Evolutionary conservation across 2,888 invertebrate species (phyloP).

Genomic region (Aleiodes alternator): DNA sequence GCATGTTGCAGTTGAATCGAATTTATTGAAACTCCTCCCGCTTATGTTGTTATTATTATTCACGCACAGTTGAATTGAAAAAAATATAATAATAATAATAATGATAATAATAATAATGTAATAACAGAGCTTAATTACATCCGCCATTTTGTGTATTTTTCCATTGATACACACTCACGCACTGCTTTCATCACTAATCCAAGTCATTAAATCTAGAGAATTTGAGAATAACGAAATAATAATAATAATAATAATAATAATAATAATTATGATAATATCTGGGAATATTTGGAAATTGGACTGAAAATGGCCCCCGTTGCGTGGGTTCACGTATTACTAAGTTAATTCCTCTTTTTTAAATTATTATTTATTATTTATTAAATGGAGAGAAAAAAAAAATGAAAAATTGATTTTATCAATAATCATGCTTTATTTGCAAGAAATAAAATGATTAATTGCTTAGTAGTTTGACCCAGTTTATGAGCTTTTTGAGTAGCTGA

Average conservation of each 20-base stretch:
- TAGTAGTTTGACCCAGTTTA: slow-evolving; percentile 28
- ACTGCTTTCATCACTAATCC: slow-evolving; percentile 56
- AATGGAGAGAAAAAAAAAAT: slow-evolving; percentile 1
- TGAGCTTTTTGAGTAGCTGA: slow-evolving; percentile 28
- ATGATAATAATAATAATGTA: background rate
- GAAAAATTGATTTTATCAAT: slow-evolving; percentile 14
- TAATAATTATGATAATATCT: slow-evolving; percentile 11
- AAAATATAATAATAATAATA: too few relatives aligned
- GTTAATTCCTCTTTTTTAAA: background rate
- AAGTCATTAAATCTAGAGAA: slow-evolving; percentile 55
- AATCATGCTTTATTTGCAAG: slow-evolving; percentile 22
- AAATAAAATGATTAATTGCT: slow-evolving; percentile 18
- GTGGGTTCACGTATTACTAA: background rate
- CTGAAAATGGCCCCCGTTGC: slow-evolving; percentile 30
- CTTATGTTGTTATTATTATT: too few relatives aligned
- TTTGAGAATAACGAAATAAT: slow-evolving; percentile 49
- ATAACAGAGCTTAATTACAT: slow-evolving; percentile 4
- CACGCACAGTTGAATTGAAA: background rate
- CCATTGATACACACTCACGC: slow-evolving; percentile 43
- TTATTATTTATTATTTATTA: slow-evolving; percentile 7
- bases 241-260: slow-evolving; percentile 18
- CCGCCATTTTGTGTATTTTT: slow-evolving; percentile 4
- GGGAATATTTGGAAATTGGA: background rate
- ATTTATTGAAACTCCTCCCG: too few relatives aligned
- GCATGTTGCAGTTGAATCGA: too few relatives aligned